Evolutionary conservation across 23 tunicate species (phyloP).

Genomic region (Corella eumyota): DNA sequence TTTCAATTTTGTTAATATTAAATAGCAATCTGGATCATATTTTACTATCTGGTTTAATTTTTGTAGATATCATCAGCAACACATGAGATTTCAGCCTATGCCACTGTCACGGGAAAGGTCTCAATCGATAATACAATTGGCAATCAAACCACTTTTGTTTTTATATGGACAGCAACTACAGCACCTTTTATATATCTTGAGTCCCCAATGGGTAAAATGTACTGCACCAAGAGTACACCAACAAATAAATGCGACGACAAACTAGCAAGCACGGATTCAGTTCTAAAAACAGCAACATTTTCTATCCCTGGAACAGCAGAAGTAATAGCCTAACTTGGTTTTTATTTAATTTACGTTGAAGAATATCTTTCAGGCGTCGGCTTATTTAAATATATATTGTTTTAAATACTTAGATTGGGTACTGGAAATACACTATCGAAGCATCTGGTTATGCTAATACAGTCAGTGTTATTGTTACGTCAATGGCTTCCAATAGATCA

Average conservation of each 20-base stretch:
- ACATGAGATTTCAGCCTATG: too few relatives aligned
- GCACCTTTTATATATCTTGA: constrained; percentile 6
- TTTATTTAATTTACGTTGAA: too few relatives aligned
- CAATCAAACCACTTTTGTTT: constrained; percentile 28
- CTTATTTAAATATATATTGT: too few relatives aligned
- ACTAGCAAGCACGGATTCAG: not conserved
- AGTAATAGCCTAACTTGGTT: too few relatives aligned
- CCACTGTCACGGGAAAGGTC: constrained; percentile 5
- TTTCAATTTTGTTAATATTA: too few relatives aligned
- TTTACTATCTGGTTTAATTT: too few relatives aligned
- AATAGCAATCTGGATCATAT: too few relatives aligned
- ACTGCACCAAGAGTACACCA: constrained; percentile 3
- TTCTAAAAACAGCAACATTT: constrained; percentile 17
- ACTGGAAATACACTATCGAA: constrained; percentile 22
- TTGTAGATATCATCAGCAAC: too few relatives aligned
- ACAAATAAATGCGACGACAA: not conserved
- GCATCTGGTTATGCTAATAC: too few relatives aligned
- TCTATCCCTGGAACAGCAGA: constrained; percentile 41
- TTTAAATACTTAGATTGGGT: constrained; percentile 13
- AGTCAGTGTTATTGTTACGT: constrained; percentile 21
- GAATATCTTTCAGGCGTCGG: too few relatives aligned
- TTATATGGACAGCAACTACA: constrained; percentile 17
- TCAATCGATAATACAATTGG: constrained; percentile 42
- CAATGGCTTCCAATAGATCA: constrained; percentile 26
- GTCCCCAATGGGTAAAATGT: constrained; percentile 13